These are phyloP conservation scores for Hestina assimilis DNA, from an alignment of 1,140 invertebrate genomes.

Conservation along the genomic window DNA sequence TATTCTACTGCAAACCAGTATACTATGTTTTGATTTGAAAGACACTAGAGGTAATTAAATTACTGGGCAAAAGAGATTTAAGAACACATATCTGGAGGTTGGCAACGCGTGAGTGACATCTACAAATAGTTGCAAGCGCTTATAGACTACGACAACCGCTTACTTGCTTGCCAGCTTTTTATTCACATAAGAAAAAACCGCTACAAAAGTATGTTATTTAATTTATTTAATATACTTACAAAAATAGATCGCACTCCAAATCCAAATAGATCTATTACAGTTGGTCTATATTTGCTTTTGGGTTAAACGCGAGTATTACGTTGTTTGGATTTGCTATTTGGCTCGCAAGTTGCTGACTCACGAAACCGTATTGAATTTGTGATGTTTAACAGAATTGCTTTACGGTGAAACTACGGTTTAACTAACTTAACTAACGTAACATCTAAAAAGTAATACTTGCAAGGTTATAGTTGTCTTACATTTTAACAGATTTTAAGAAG, in stretches of 20 bases:
- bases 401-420: not conserved
- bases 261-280: slow-evolving; percentile 14
- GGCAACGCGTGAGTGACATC: too few relatives aligned
- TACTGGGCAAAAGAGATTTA: too few relatives aligned
- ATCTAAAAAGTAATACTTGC: not conserved
- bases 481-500: too few relatives aligned
- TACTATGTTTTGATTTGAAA: too few relatives aligned
- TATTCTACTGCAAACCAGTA: too few relatives aligned
- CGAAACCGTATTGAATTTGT: slow-evolving; percentile 25
- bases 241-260: slow-evolving; percentile 9
- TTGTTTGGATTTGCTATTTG: slow-evolving; percentile 22
- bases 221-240: not conserved
- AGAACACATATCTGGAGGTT: too few relatives aligned
- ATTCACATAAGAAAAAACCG: not conserved
- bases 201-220: not conserved
- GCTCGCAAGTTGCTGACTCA: slow-evolving; percentile 21
- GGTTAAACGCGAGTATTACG: slow-evolving; percentile 22
- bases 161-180: too few relatives aligned
- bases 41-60: too few relatives aligned
- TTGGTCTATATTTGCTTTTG: slow-evolving; percentile 20
- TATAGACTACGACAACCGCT: too few relatives aligned
- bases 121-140: too few relatives aligned
- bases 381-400: slow-evolving; percentile 15
- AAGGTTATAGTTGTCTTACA: not conserved
- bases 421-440: not conserved